phyloP scores from a whole-genome alignment of 2,888 invertebrate genomes.

The Lampropteryx suffumata region DNA sequence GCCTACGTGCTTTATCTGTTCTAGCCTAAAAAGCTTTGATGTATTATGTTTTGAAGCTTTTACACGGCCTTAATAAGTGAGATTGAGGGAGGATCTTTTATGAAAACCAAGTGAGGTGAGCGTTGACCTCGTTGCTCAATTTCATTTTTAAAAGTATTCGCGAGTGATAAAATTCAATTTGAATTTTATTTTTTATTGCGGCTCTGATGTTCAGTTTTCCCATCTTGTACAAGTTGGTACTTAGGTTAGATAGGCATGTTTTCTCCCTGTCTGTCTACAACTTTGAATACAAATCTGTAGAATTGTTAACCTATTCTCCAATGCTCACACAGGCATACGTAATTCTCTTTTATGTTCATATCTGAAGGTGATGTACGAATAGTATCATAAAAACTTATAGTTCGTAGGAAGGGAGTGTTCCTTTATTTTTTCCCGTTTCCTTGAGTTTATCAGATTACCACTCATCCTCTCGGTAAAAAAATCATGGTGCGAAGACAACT shows the following conservation, averaged over 20 bases:
- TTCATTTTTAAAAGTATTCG: neutral
- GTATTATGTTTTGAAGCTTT: conserved; percentile 28
- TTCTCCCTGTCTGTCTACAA: neutral
- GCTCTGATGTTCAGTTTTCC: neutral
- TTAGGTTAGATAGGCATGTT: neutral
- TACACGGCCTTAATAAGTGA: conserved; percentile 12
- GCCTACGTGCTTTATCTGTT: conserved; percentile 46
- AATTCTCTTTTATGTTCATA: conserved; percentile 23
- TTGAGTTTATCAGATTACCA: conserved; percentile 21
- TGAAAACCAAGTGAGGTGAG: conserved; percentile 13
- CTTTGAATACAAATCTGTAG: conserved; percentile 4
- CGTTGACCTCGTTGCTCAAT: neutral
- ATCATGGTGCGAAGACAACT: conserved; percentile 2
- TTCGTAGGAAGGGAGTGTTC: conserved; percentile 12
- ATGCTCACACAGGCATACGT: conserved; percentile 2
- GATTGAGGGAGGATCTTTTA: conserved; percentile 11
- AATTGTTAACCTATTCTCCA: conserved; percentile 4
- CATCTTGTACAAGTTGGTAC: conserved; percentile 3
- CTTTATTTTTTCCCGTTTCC: conserved; percentile 14
- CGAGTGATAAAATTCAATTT: neutral
- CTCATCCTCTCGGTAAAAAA: conserved; percentile 6
- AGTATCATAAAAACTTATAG: conserved; percentile 27
- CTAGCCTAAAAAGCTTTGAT: conserved; percentile 39
- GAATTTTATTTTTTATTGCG: neutral
- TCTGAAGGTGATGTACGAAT: conserved; percentile 21